These are phyloP conservation scores for Tetramorium simillimum DNA, from an alignment of 1,140 invertebrate species.

Conservation along the genomic window DNA sequence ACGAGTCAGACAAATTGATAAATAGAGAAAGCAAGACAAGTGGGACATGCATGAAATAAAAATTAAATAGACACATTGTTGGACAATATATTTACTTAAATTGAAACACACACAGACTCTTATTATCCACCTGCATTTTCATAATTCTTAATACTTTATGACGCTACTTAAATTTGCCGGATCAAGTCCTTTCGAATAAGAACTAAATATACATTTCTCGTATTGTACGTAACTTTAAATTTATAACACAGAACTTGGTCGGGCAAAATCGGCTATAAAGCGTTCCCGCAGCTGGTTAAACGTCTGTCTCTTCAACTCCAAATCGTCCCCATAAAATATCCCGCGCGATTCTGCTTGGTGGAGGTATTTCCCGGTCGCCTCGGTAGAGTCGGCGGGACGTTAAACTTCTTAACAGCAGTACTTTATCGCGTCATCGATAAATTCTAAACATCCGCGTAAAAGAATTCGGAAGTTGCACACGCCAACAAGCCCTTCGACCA, in stretches of 20 bases:
- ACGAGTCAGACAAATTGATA: background rate
- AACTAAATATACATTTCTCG: background rate
- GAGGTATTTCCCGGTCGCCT: constrained; percentile 23
- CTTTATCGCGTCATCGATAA: constrained; percentile 71
- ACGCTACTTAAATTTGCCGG: background rate
- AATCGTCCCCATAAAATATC: constrained; percentile 36
- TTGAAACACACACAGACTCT: background rate
- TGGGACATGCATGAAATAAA: too few relatives aligned
- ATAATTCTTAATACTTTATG: background rate
- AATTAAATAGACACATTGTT: background rate
- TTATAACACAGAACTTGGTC: background rate
- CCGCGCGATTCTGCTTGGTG: background rate
- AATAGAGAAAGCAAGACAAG: constrained; percentile 15
- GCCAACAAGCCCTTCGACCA: constrained; percentile 49
- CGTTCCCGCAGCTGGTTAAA: background rate
- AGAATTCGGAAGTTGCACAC: constrained; percentile 64
- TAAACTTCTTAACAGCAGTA: constrained; percentile 60
- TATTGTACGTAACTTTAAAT: background rate
- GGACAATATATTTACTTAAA: background rate
- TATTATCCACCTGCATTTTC: background rate
- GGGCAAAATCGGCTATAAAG: background rate
- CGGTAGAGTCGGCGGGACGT: constrained; percentile 44
- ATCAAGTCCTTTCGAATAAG: background rate
- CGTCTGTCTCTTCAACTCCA: background rate
- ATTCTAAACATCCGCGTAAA: constrained; percentile 68